Evolutionary conservation across 2,113 vertebrate species (phyloP).

Genomic region (Mobula birostris): DNA sequence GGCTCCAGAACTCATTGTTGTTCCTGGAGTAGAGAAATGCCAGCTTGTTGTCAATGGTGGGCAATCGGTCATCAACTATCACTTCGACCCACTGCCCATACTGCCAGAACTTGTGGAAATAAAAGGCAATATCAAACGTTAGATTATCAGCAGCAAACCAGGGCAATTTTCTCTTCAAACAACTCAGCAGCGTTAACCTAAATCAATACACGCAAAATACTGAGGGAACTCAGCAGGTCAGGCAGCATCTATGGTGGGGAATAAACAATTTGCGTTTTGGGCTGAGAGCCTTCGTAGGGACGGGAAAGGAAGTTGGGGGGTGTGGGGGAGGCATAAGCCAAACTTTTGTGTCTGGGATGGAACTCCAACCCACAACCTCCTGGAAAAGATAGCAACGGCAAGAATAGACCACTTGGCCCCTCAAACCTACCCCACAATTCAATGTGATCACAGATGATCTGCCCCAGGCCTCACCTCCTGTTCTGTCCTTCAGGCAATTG

Average conservation of each 20-base stretch:
- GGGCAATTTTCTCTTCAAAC: neutral
- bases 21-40: constrained; percentile 53
- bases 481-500: too few relatives aligned
- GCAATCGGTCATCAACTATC: constrained; percentile 56
- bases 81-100: constrained; percentile 61
- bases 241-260: too few relatives aligned
- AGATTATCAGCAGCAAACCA: neutral
- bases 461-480: too few relatives aligned
- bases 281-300: too few relatives aligned
- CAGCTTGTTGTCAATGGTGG: constrained; percentile 47
- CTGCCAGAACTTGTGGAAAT: constrained; percentile 57
- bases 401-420: too few relatives aligned
- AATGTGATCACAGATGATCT: too few relatives aligned
- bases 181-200: neutral
- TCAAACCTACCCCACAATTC: too few relatives aligned
- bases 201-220: neutral
- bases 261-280: too few relatives aligned
- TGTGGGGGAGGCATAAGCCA: too few relatives aligned
- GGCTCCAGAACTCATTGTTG: constrained; percentile 58
- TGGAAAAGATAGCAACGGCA: too few relatives aligned
- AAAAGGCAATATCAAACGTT: neutral
- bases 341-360: neutral
- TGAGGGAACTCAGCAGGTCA: too few relatives aligned
- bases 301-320: too few relatives aligned
- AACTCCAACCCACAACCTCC: neutral